Base-by-base conservation (phyloP, 2,888 invertebrate genomes). In the Dorcus hopei region DNA sequence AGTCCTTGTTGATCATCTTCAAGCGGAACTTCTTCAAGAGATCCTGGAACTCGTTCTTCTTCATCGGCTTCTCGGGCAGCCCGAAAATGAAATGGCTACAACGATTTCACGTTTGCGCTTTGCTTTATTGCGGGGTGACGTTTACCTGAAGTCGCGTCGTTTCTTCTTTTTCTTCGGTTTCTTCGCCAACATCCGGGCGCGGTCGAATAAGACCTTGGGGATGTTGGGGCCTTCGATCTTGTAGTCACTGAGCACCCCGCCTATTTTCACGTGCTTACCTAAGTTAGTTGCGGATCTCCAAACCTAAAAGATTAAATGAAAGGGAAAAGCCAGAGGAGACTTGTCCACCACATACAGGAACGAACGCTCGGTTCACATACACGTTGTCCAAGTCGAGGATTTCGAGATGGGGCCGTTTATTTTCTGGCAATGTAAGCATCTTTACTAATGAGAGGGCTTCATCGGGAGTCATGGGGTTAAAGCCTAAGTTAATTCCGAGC, bases 311-410 rank as follows among this genome's bases (percentile, higher is more conserved):
- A 38, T 16, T 0, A 53, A 16, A 38, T 26, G 42, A 48, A 38
- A 45, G 3, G 16, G 14, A 14, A 14, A 5, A 19, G n/a, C n/a
- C 3, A 2, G 2, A 26, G 4, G 26, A 26, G 26, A 26, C 26
- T 26, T 3, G 26, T 26, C 41, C 49, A 61, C 54, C 65, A 14
- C 14, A 14, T 70, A 79, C 79, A 58, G 74, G 69, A 9, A 80
- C 54, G 61, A 79, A 76, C 39, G 73, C 68, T 62, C 79, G 81
- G 2, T 76, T 74, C 6, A 82, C 78, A 73, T 79, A 80, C 56
- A 80, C 75, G 67, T 80, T 80, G 52, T 81, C 80, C 67, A 85
- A 74, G 66, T 84, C 80, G 39, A 86, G 65, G 33, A 72, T 59
- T 11, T 69, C 66, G 16, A 84, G 65, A 40, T 58, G 52, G 2